These are phyloP conservation scores for Drosophila macrospina DNA, from an alignment of 2,888 invertebrate genomes.

Conservation along the genomic window DNA sequence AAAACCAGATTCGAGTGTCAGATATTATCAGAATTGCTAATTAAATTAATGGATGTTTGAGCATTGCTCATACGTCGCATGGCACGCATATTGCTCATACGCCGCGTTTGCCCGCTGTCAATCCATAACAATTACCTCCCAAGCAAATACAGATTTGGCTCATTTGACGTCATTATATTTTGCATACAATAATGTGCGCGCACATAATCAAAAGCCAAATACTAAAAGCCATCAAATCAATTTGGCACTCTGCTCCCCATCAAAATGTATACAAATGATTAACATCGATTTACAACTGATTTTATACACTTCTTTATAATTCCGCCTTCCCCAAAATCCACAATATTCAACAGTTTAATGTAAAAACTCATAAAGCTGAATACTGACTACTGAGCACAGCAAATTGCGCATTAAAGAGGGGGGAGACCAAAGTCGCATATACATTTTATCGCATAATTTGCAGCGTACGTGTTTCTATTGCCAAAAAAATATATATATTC, in stretches of 20 bases:
- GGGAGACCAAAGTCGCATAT: conserved; percentile 17
- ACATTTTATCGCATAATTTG: conserved; percentile 77
- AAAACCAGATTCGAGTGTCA: conserved; percentile 37
- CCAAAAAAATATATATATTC: conserved; percentile 30
- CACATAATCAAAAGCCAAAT: conserved; percentile 38
- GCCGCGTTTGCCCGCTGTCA: conserved; percentile 33
- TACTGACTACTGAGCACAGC: conserved; percentile 20
- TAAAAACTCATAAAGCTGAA: conserved; percentile 55
- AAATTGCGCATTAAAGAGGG: conserved; percentile 36
- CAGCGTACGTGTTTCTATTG: conserved; percentile 61
- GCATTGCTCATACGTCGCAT: conserved; percentile 45
- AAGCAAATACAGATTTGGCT: conserved; percentile 36
- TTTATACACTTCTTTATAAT: conserved; percentile 44
- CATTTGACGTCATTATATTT: conserved; percentile 74
- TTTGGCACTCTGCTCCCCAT: conserved; percentile 56
- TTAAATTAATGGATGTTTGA: conserved; percentile 54
- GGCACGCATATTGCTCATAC: conserved; percentile 37
- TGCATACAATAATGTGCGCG: conserved; percentile 21
- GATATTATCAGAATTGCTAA: conserved; percentile 62
- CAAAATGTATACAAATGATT: conserved; percentile 70
- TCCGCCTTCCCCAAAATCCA: conserved; percentile 41
- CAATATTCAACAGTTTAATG: conserved; percentile 59
- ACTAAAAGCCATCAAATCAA: conserved; percentile 56
- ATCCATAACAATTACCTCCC: conserved; percentile 27
- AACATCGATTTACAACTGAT: conserved; percentile 65